Conservation (phyloP, 2,797 vertebrate species). For the Lacerta agilis region DNA sequence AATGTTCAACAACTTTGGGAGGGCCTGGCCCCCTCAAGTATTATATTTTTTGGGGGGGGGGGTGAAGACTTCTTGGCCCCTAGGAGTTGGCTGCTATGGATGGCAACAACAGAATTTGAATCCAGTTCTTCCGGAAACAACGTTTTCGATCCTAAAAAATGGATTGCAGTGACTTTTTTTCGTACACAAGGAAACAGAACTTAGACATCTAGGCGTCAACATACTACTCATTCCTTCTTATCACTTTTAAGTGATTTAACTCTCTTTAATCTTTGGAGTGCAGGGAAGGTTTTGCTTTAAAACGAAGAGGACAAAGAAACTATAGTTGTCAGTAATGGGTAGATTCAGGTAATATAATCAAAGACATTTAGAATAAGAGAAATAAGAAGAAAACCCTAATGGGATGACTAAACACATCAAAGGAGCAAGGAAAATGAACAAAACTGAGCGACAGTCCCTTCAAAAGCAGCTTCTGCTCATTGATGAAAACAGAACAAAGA, state of each 20-base stretch:
- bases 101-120: neutral
- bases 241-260: neutral
- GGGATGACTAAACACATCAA: neutral
- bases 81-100: too few relatives aligned
- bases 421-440: neutral
- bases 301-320: neutral
- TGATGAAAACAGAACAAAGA: conserved; percentile 20
- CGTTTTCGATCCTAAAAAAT: neutral
- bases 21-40: too few relatives aligned
- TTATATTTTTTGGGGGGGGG: too few relatives aligned
- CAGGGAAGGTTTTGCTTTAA: neutral
- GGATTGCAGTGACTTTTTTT: neutral
- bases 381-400: neutral
- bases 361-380: neutral
- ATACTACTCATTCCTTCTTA: neutral
- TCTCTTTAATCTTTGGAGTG: neutral
- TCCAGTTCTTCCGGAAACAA: neutral
- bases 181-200: neutral
- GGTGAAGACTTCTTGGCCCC: too few relatives aligned
- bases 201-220: too few relatives aligned
- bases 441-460: neutral
- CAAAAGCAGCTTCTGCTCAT: neutral
- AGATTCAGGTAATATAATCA: neutral
- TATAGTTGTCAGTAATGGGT: neutral
- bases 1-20: too few relatives aligned